Evolutionary conservation across 2,113 vertebrate genomes (phyloP).

Genomic region (Aplodontia rufa): DNA sequence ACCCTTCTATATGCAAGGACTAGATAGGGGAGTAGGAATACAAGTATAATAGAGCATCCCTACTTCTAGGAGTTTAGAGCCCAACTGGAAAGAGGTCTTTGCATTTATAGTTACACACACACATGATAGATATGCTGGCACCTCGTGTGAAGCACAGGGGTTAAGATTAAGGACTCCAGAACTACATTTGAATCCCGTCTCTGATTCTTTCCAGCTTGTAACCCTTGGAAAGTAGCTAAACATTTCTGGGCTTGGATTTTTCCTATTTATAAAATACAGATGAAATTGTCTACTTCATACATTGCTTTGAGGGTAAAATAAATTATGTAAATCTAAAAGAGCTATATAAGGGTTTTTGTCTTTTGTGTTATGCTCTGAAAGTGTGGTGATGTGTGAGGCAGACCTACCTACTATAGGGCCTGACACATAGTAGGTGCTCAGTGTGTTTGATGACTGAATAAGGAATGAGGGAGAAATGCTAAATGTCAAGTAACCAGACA

Average conservation of each 20-base stretch:
- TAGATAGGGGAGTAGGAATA: not conserved
- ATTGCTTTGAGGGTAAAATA: conserved; percentile 5
- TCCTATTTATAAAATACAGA: not conserved
- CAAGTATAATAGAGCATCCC: not conserved
- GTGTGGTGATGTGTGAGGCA: not conserved
- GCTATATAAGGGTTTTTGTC: not conserved
- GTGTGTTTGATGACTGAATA: not conserved
- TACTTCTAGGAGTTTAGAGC: not conserved
- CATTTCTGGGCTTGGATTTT: not conserved
- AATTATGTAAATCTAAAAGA: not conserved
- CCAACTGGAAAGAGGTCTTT: not conserved
- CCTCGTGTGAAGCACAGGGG: not conserved
- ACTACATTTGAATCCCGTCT: not conserved
- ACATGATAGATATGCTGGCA: not conserved
- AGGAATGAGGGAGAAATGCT: not conserved
- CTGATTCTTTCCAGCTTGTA: not conserved
- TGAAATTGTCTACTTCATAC: not conserved
- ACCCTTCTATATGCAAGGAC: not conserved
- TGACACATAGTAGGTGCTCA: not conserved
- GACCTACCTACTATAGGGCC: not conserved
- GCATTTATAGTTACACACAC: not conserved
- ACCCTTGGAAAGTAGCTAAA: not conserved
- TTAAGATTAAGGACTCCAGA: not conserved
- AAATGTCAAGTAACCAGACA: not conserved
- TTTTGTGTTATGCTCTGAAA: not conserved